These are phyloP conservation scores for Sandelia bainsii DNA, from an alignment of 2,797 vertebrate genomes.

Conservation along the genomic window DNA sequence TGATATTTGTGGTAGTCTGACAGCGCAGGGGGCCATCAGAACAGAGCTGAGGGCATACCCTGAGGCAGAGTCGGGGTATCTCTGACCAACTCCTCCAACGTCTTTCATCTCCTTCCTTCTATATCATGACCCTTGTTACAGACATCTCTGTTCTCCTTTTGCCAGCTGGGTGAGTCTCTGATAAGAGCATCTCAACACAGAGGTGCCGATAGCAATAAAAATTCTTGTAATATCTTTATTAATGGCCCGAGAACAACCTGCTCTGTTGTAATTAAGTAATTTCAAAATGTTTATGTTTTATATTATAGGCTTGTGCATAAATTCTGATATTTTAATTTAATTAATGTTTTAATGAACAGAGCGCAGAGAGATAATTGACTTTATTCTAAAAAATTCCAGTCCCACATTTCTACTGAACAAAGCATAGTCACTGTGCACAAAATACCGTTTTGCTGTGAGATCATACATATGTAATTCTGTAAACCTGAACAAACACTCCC, in stretches of 20 bases:
- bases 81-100: conserved; percentile 58
- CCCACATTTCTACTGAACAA: conserved; percentile 18
- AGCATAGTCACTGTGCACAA: not conserved
- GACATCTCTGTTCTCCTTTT: conserved; percentile 56
- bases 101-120: conserved; percentile 63
- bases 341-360: conserved; percentile 58
- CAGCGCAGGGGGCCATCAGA: conserved; percentile 42
- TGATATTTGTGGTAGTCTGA: conserved; percentile 45
- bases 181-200: conserved; percentile 51
- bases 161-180: conserved; percentile 41
- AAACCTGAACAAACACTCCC: conserved; percentile 40
- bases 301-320: conserved; percentile 26
- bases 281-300: conserved; percentile 36
- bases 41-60: conserved; percentile 62
- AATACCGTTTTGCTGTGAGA: not conserved
- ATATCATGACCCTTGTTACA: conserved; percentile 27
- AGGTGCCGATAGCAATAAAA: conserved; percentile 48
- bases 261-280: conserved; percentile 43
- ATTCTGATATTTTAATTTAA: conserved; percentile 47
- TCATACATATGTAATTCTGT: conserved; percentile 30
- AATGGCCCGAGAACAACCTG: conserved; percentile 48
- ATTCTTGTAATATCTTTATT: conserved; percentile 65
- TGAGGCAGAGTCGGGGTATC: conserved; percentile 60
- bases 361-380: conserved; percentile 31
- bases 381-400: too few species aligned